Evolutionary conservation across 2,113 vertebrate species (phyloP), one percentile per base, ranked within the genome.

Genomic region (Scomber japonicus): DNA sequence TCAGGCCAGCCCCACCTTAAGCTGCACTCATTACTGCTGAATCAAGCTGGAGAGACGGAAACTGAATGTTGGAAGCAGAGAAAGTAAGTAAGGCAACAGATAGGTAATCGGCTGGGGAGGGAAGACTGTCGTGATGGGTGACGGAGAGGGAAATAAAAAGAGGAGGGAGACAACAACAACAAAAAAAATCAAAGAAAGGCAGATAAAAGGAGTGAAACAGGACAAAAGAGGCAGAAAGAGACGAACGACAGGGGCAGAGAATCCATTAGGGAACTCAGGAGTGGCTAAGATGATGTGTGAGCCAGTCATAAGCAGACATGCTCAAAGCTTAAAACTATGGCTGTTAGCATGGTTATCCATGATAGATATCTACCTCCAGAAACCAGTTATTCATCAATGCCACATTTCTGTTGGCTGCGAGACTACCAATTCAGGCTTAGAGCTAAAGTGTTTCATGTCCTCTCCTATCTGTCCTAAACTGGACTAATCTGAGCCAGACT

Each of bases 1-100:
- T 86, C 73, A 53, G 83, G 90, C 89, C 67, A 86, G 76, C 70
- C 67, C 75, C 87, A 86, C 87, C 83, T 88, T 77, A 86, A 91
- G 80, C 78, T 83, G 70, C 74, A 56, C 92, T 94, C 91, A 92
- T 92, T 91, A 88, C 86, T 77, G 83, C 82, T 64, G 81, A 83
- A 87, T 91, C 86, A 82, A 84, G 79, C 81, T 62, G 56, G 62
- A 76, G 62, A 90, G 81, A 80, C 4, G 21, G 70, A 70, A 75
- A 75, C 48, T 61, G 59, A 55, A 71, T 81, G 54, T 54, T 74
- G 65, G 68, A 78, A 70, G 71, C 57, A 9, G 64, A 64, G 78
- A 68, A 27, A 71, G 81, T n/a, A 65, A 51, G 69, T 27, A 71
- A 6, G 14, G 51, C 15, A 74, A 11, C 3, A 55, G 79, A 81